Evolutionary conservation across 1,140 invertebrate species (phyloP).

Genomic region (Heliconius nattereri): DNA sequence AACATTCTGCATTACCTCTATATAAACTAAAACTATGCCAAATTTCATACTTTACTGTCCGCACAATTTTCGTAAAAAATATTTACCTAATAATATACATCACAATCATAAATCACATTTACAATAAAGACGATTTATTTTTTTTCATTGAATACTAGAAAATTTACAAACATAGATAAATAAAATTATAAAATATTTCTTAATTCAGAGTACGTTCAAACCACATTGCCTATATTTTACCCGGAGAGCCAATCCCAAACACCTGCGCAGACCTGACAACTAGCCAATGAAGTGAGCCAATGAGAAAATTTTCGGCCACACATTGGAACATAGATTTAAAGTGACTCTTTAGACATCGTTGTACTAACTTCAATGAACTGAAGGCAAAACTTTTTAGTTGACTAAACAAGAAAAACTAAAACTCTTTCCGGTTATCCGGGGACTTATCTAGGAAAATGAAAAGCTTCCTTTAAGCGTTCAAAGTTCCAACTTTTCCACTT

Average conservation of each 20-base stretch:
- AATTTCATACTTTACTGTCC: too few relatives aligned
- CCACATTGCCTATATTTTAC: neutral
- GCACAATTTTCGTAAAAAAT: too few relatives aligned
- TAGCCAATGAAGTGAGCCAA: neutral
- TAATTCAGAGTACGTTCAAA: neutral
- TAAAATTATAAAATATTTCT: slow-evolving; percentile 3
- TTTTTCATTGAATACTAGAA: neutral
- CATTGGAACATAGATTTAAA: slow-evolving; percentile 1
- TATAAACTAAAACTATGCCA: too few relatives aligned
- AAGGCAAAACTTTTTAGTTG: slow-evolving; percentile 24
- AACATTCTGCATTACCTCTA: too few relatives aligned
- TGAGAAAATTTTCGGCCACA: slow-evolving; percentile 8
- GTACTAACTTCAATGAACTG: slow-evolving; percentile 24
- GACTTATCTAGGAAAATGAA: slow-evolving; percentile 24
- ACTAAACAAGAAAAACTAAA: slow-evolving; percentile 33
- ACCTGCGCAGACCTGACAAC: slow-evolving; percentile 4
- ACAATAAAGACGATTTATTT: neutral
- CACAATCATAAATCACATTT: too few relatives aligned
- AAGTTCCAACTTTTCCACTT: slow-evolving; percentile 24
- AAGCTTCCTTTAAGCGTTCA: slow-evolving; percentile 19
- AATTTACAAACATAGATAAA: neutral
- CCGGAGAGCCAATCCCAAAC: neutral
- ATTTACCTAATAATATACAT: too few relatives aligned
- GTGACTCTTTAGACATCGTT: slow-evolving; percentile 18
- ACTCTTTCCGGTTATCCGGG: slow-evolving; percentile 26